phyloP scores from a whole-genome alignment of 2,113 vertebrate species.

The Glaucidium brasilianum region DNA sequence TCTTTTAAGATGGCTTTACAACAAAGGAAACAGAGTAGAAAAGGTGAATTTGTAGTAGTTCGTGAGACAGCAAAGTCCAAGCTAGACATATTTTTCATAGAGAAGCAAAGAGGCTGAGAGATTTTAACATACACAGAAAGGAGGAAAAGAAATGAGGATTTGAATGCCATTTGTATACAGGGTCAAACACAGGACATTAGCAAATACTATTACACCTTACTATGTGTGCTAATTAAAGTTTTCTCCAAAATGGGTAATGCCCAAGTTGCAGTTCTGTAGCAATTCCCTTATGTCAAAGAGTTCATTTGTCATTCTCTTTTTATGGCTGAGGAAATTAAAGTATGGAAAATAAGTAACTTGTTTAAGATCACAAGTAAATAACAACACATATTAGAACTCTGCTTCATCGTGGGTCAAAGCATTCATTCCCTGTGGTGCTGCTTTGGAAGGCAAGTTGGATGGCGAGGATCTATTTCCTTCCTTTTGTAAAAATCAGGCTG shows the following conservation, averaged over 20 bases:
- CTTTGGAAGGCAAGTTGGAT: neutral
- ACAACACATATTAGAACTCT: neutral
- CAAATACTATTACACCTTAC: neutral
- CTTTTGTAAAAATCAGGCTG: neutral
- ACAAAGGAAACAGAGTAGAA: neutral
- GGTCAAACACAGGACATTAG: neutral
- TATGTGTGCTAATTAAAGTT: neutral
- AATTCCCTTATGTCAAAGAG: neutral
- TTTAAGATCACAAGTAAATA: neutral
- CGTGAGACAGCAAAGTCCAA: neutral
- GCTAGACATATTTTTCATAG: neutral
- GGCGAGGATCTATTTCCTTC: neutral
- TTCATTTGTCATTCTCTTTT: neutral
- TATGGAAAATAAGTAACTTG: neutral
- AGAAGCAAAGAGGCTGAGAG: neutral
- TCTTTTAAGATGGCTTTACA: neutral
- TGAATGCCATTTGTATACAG: neutral
- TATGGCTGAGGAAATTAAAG: neutral
- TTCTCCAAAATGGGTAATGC: neutral
- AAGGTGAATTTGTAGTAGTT: neutral
- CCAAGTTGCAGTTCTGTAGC: neutral
- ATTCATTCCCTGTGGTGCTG: rapidly evolving
- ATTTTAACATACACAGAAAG: neutral
- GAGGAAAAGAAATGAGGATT: neutral
- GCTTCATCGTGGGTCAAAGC: neutral